phyloP scores from a whole-genome alignment of 2,888 invertebrate species.

The Spisula subtruncata region DNA sequence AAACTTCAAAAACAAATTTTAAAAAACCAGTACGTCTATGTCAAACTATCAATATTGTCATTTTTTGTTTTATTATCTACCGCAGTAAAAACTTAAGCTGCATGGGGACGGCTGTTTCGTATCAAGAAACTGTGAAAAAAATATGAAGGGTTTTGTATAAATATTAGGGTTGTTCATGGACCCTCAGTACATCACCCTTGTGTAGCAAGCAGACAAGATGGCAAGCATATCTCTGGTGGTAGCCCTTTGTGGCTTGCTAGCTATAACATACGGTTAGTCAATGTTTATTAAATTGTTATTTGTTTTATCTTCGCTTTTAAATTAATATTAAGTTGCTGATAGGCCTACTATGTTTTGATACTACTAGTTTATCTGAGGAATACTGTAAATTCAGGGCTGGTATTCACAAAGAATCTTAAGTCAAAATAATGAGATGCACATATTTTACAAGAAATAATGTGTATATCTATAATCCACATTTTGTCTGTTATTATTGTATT shows the following conservation, averaged over 20 bases:
- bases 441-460: too few relatives aligned
- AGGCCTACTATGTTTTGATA: too few relatives aligned
- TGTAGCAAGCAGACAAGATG: background rate
- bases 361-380: too few relatives aligned
- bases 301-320: background rate
- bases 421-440: too few relatives aligned
- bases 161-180: background rate
- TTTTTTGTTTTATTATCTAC: background rate
- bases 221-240: background rate
- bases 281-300: background rate
- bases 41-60: background rate
- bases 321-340: background rate
- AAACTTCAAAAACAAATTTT: background rate
- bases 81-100: background rate
- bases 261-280: background rate
- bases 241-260: conserved; percentile 5
- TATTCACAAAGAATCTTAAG: too few relatives aligned
- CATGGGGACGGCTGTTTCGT: background rate
- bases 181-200: background rate
- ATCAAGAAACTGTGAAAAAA: background rate
- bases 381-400: too few relatives aligned
- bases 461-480: too few relatives aligned
- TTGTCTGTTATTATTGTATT: too few relatives aligned
- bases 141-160: background rate
- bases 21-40: background rate